Evolutionary conservation across 2,888 invertebrate genomes (phyloP).

Genomic region (Epinotia ramella): DNA sequence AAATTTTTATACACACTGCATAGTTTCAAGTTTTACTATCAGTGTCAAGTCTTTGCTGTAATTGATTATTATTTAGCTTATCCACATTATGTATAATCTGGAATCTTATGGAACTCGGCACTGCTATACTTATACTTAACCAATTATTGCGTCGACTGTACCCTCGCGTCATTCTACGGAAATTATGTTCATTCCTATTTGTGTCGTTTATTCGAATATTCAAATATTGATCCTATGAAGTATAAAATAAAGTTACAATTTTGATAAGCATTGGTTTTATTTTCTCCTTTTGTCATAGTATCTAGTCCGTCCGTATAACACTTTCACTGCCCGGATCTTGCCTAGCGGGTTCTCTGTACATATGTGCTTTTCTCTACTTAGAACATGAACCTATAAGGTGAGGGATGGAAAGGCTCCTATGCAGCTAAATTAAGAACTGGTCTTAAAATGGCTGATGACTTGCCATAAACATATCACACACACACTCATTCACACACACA

Average conservation of each 20-base stretch:
- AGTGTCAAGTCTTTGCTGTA: slow-evolving; percentile 13
- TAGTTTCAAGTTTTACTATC: background rate
- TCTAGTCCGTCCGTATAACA: no score
- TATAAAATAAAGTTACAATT: slow-evolving; percentile 42
- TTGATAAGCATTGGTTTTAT: slow-evolving; percentile 24
- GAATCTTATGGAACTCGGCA: slow-evolving; percentile 22
- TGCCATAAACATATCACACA: no score
- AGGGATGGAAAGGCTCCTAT: no score
- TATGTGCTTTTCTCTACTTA: no score
- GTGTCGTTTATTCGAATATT: slow-evolving; percentile 32
- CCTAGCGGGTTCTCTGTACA: no score
- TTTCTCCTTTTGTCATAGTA: background rate
- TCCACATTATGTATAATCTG: background rate
- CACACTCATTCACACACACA: no score
- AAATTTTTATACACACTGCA: background rate
- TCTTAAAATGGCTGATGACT: no score
- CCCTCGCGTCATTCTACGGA: slow-evolving; percentile 15
- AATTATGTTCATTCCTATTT: slow-evolving; percentile 43
- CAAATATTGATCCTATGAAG: slow-evolving; percentile 38
- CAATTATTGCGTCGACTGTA: slow-evolving; percentile 1
- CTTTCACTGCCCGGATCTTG: no score
- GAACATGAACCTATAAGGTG: no score
- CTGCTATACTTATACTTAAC: slow-evolving; percentile 5
- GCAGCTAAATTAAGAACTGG: no score
- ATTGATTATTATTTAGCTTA: background rate